These are phyloP conservation scores for Anarsia innoxiella DNA, from an alignment of 2,888 invertebrate species.

Conservation along the genomic window DNA sequence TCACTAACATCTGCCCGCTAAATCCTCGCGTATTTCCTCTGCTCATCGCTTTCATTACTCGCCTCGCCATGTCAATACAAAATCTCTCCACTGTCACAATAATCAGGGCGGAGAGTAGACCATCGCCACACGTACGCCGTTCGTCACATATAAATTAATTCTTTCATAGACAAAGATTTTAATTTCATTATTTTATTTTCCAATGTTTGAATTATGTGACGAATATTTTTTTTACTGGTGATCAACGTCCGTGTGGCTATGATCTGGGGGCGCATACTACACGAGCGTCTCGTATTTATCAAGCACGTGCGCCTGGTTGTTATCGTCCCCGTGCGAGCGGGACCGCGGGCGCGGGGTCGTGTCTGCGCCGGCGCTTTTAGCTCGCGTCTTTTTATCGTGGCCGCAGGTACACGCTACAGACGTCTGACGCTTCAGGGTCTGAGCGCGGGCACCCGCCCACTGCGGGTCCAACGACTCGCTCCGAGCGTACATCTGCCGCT, in stretches of 20 bases:
- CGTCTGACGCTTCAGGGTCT: constrained; percentile 59
- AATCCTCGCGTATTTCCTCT: no score
- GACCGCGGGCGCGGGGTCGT: constrained; percentile 47
- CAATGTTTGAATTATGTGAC: no score
- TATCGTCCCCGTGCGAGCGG: constrained; percentile 60
- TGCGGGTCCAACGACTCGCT: constrained; percentile 64
- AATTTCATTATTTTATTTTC: no score
- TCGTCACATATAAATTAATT: no score
- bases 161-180: no score
- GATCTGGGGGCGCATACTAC: constrained; percentile 28
- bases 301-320: constrained; percentile 53
- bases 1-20: no score
- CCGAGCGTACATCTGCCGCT: constrained; percentile 48
- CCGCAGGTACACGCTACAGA: constrained; percentile 68
- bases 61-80: no score
- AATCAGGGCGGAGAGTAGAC: constrained; percentile 21
- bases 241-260: constrained; percentile 9
- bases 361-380: constrained; percentile 41
- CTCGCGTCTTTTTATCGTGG: constrained; percentile 60
- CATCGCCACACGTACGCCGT: constrained; percentile 9
- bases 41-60: no score
- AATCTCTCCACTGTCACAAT: no score
- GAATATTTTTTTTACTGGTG: constrained; percentile 1
- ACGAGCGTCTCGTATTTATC: constrained; percentile 72
- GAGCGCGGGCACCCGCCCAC: constrained; percentile 49